Conservation (phyloP, 1,140 invertebrate species). For the Agrypnia vestita region DNA sequence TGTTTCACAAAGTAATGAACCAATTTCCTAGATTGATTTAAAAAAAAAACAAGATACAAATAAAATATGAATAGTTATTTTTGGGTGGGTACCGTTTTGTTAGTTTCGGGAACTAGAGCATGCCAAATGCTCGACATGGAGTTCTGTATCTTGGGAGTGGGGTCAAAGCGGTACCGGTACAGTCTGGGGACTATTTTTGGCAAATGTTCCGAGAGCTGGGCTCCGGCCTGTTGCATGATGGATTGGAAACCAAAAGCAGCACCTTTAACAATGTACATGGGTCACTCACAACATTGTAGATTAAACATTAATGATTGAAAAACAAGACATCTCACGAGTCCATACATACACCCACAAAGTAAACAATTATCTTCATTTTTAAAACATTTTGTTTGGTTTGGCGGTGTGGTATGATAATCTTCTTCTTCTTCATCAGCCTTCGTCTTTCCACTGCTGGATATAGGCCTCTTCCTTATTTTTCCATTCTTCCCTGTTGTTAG, state of each 20-base stretch:
- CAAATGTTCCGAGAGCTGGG: conserved; percentile 86
- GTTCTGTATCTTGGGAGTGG: conserved; percentile 90
- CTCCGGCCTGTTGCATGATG: conserved; percentile 85
- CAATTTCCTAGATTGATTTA: no score
- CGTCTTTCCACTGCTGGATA: no score
- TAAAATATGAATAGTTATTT: no score
- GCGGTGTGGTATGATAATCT: no score
- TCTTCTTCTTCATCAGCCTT: no score
- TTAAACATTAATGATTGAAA: no score
- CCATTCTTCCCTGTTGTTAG: no score
- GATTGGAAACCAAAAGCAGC: conserved; percentile 93
- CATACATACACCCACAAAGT: no score
- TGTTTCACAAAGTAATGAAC: background rate
- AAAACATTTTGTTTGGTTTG: no score
- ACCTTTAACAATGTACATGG: conserved; percentile 72
- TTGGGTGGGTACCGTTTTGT: conserved; percentile 78
- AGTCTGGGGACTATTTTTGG: conserved; percentile 91
- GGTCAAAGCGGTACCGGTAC: conserved; percentile 93
- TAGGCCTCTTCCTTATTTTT: no score
- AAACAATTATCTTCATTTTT: no score
- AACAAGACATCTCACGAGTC: no score
- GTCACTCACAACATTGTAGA: background rate
- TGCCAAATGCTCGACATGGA: conserved; percentile 95
- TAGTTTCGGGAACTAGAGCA: conserved; percentile 88
- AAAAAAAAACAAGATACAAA: background rate